Conservation (phyloP, 2,113 vertebrate genomes). For the Leuciscus idus region DNA sequence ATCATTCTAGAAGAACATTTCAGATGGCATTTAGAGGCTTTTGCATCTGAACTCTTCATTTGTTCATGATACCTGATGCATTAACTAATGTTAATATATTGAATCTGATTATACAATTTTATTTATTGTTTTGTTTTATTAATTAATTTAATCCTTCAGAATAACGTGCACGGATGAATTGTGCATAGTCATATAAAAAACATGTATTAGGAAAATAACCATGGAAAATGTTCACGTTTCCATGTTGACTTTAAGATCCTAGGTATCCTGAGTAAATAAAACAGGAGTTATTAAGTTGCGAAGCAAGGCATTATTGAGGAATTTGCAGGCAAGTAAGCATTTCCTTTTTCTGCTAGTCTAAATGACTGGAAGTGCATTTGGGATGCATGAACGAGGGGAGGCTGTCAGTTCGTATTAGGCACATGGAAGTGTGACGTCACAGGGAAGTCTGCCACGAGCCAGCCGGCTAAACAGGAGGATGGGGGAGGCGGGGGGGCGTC, state of each 20-base stretch:
- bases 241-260: background rate
- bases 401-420: slow-evolving; percentile 51
- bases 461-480: slow-evolving; percentile 25
- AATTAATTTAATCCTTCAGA: background rate
- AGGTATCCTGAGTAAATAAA: background rate
- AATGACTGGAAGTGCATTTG: slow-evolving; percentile 25
- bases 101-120: too few relatives aligned
- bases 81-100: too few relatives aligned
- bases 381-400: slow-evolving; percentile 41
- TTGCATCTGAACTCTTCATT: too few relatives aligned
- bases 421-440: slow-evolving; percentile 13
- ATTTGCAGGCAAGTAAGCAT: background rate
- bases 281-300: background rate
- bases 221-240: background rate
- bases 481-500: background rate
- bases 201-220: background rate
- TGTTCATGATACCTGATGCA: too few relatives aligned
- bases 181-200: background rate
- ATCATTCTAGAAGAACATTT: too few relatives aligned
- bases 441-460: slow-evolving; percentile 29
- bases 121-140: background rate
- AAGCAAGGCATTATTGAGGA: slow-evolving; percentile 8
- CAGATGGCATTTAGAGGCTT: too few relatives aligned
- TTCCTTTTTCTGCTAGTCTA: slow-evolving; percentile 26
- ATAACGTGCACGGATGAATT: background rate